Evolutionary conservation across 2,797 vertebrate genomes (phyloP).

Genomic region (Spea hammondii): DNA sequence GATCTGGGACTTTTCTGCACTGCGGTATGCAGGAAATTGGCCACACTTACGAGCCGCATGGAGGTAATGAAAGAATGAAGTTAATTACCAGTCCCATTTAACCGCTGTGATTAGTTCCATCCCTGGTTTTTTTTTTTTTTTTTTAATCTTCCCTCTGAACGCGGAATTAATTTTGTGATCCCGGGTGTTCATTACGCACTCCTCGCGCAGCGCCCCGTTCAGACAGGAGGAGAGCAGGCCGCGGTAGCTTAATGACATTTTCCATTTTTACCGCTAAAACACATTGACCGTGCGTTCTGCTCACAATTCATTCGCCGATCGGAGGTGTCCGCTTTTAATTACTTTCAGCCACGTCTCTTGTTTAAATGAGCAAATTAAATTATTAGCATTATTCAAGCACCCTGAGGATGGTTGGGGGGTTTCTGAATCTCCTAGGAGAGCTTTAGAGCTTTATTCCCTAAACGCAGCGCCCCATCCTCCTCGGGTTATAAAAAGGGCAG

Average conservation of each 20-base stretch:
- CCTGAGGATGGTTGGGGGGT: too few relatives aligned
- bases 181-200: slow-evolving; percentile 27
- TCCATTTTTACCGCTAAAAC: background rate
- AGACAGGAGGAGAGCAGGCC: background rate
- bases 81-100: slow-evolving; percentile 53
- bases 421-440: too few relatives aligned
- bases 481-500: too few relatives aligned
- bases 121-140: background rate
- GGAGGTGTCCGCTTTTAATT: too few relatives aligned
- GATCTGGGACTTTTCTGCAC: slow-evolving; percentile 30
- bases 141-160: slow-evolving; percentile 17
- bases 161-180: slow-evolving; percentile 30
- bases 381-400: too few relatives aligned
- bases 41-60: background rate
- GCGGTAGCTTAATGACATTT: background rate
- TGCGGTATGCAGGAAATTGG: slow-evolving; percentile 29
- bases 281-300: background rate
- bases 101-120: slow-evolving; percentile 22
- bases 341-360: too few relatives aligned
- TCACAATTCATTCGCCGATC: background rate
- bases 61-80: slow-evolving; percentile 32
- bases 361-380: too few relatives aligned
- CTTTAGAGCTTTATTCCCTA: too few relatives aligned
- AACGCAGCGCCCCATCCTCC: too few relatives aligned
- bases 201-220: background rate